phyloP scores from a whole-genome alignment of 2,113 vertebrate genomes.

The Indicator maculatus region DNA sequence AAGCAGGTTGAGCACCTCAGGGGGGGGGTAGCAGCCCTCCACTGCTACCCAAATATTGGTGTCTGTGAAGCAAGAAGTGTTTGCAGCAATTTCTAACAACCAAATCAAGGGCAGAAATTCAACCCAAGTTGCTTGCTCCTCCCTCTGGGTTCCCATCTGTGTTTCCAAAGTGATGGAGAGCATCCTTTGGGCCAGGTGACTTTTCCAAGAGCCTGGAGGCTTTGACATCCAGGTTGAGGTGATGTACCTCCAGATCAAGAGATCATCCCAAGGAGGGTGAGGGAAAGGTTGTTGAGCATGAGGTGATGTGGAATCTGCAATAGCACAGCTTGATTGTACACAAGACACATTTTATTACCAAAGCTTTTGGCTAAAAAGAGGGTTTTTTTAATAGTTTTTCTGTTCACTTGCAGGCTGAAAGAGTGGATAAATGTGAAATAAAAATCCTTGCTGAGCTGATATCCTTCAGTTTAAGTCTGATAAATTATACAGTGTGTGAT shows the following conservation, averaged over 20 bases:
- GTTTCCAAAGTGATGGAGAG: neutral
- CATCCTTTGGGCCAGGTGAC: neutral
- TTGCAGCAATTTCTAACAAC: neutral
- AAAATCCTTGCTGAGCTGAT: neutral
- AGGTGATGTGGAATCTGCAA: neutral
- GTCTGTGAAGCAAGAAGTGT: rapidly evolving
- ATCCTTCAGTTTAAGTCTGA: constrained; percentile 9
- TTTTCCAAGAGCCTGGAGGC: neutral
- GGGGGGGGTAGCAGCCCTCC: neutral
- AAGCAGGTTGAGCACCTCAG: rapidly evolving
- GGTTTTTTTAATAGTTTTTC: neutral
- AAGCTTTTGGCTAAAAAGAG: neutral
- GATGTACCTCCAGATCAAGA: neutral
- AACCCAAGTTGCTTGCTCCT: rapidly evolving
- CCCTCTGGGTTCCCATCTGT: rapidly evolving
- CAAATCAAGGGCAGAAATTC: neutral
- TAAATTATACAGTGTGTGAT: neutral
- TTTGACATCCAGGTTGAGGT: neutral
- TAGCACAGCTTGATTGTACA: neutral
- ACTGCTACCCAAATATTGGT: rapidly evolving
- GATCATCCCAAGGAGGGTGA: neutral
- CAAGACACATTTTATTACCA: neutral
- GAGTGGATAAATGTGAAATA: constrained; percentile 20
- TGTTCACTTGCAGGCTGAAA: neutral
- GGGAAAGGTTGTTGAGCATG: neutral